Evolutionary conservation across 2,888 invertebrate species (phyloP), one percentile per base, ranked within the genome.

Genomic region (Xanthia icteritia): DNA sequence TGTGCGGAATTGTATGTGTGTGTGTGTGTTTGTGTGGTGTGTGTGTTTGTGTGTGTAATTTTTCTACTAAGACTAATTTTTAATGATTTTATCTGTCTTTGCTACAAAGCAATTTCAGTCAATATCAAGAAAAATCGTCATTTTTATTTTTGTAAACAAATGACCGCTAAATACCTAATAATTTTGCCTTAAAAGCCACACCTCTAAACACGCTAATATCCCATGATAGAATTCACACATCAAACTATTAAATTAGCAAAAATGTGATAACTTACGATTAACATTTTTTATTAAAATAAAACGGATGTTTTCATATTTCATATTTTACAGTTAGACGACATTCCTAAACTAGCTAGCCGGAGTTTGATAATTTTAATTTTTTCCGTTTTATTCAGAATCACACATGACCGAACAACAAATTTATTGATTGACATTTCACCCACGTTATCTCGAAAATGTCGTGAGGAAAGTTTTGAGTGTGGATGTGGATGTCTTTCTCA

Each of bases 161-260:
- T 61, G 17, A 42, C n/a, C 6, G 23, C 9, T 31, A n/a, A 73
- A 73, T n/a, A n/a, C n/a, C n/a, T n/a, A 58, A 73, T n/a, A 6
- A 5, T 27, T 11, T 23, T 42, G 31, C 27, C 9, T 6, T 27
- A 36, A 20, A 72, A 42, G 51, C 27, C 11, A 39, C 27, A 60
- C 8, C 11, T 13, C 23, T 13, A 42, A 75, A 66, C 2, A 66
- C 1, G 15, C 48, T 58, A 66, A 63, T 27, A 76, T 42, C 5
- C 5, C 31, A 17, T n/a, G 48, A 39, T n/a, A 78, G 48, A 78
- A 67, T 36, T 27, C 79, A 31, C n/a, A 36, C 36, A 2, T 27
- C 9, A 51, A 54, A 17, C 27, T 69, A n/a, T 78, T 8, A 51
- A 76, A 76, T 45, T 36, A n/a, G 20, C 31, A 11, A 69, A 36